Conservation (phyloP, 2,888 invertebrate species). For the Clunio marinus region DNA sequence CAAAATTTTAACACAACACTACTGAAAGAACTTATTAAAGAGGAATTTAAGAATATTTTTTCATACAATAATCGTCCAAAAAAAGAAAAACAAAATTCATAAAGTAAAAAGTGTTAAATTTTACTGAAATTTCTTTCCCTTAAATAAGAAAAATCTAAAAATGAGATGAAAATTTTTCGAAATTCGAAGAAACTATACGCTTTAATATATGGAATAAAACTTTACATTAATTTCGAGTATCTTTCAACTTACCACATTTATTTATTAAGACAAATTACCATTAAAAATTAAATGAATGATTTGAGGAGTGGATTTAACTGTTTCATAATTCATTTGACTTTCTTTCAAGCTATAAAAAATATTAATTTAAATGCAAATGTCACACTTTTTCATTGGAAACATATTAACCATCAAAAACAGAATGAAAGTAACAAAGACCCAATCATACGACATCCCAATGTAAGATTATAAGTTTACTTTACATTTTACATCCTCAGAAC, state of each 20-base stretch:
- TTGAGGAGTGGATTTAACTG: no score
- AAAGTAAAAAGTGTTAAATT: slow-evolving; percentile 27
- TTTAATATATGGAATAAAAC: slow-evolving; percentile 26
- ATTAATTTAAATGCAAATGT: slow-evolving; percentile 8
- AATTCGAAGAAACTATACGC: slow-evolving; percentile 36
- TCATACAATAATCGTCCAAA: slow-evolving; percentile 39
- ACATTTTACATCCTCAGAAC: no score
- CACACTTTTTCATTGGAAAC: not conserved
- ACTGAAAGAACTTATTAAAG: slow-evolving; percentile 19
- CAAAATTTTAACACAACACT: slow-evolving; percentile 37
- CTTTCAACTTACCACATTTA: no score
- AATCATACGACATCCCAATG: no score
- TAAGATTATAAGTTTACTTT: no score
- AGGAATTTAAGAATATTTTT: slow-evolving; percentile 29
- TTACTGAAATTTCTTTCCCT: not conserved
- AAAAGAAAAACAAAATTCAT: not conserved
- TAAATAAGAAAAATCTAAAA: not conserved
- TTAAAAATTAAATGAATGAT: no score
- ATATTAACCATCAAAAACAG: no score
- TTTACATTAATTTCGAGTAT: not conserved
- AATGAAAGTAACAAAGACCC: no score
- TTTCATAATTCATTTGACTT: not conserved
- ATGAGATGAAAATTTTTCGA: not conserved
- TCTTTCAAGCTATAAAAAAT: not conserved
- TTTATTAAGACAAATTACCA: no score